phyloP scores from a whole-genome alignment of 2,113 vertebrate genomes.

The Empidonax traillii region DNA sequence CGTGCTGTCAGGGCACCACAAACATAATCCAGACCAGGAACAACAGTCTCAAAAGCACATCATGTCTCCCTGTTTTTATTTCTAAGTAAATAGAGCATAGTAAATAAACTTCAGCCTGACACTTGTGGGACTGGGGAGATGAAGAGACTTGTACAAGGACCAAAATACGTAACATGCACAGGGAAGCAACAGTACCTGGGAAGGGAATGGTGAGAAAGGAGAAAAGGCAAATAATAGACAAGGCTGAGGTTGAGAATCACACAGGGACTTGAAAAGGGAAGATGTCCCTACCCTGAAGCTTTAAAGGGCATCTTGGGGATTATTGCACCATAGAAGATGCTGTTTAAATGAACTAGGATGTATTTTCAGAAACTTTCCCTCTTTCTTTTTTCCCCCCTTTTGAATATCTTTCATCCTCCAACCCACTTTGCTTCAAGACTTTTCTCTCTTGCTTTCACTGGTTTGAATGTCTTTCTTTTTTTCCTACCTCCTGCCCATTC shows the following conservation, averaged over 20 bases:
- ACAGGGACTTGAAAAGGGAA: neutral
- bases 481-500: neutral
- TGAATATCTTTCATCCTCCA: neutral
- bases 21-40: neutral
- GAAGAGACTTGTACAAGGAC: neutral
- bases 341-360: neutral
- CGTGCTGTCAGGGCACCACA: accelerated
- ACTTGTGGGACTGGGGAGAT: neutral
- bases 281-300: neutral
- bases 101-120: neutral
- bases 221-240: neutral
- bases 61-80: neutral
- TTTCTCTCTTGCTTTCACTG: neutral
- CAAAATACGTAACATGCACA: neutral
- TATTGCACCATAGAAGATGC: neutral
- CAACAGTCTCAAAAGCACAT: neutral
- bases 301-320: neutral
- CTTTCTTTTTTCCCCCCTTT: neutral
- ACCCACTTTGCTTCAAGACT: neutral
- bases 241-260: neutral
- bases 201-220: neutral
- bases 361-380: neutral
- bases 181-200: neutral
- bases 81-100: neutral
- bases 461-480: neutral